Evolutionary conservation across 2,797 vertebrate species (phyloP), one percentile per base, ranked within the genome.

Genomic region (Sebastiscus albofasciatus): DNA sequence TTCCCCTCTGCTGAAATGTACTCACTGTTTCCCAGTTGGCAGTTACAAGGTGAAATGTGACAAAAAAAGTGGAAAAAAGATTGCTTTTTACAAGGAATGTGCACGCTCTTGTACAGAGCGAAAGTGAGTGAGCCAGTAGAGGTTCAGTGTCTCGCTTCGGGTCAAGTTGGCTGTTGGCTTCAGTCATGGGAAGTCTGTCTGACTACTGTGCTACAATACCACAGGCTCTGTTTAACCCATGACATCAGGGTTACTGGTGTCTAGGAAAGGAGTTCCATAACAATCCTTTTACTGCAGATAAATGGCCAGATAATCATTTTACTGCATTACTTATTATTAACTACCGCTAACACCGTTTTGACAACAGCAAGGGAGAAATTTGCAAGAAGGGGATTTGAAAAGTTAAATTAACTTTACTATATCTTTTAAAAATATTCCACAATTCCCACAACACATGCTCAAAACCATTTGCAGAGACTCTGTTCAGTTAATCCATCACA

Each of bases 31-130:
- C 69, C 67, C 18, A 83, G 49, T 73, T 89, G 87, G 75, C 90
- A 90, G 80, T 67, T 88, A 85, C 89, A 90, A 88, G 82, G 83
- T 87, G 82, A 87, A 80, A 90, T 87, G 84, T 90, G 87, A 91
- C 87, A 91, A 36, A 61, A 78, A 83, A 62, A 77, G 58, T 54
- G 14, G 56, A 70, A 71, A 56, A 85, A 79, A n/a, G 55, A 62
- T 70, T 26, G 55, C n/a, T 75, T 85, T 84, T 78, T 80, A 75
- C 71, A 67, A 77, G 72, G 81, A 87, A 75, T 72, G 78, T 83
- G 67, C 10, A 24, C 24, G 10, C 62, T 80, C 61, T 72, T 34
- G 11, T 67, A 24, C 33, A 27, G 61, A 78, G 80, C 66, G 87
- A 81, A 79, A 87, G 73, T 56, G 67, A 90, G 69, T 49, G 66